Percentiles rank a stretch among this genome's conserved stretches.
Evolutionary conservation across 2,888 invertebrate genomes (phyloP).

Genomic region (Pollenia griseotomentosa): DNA sequence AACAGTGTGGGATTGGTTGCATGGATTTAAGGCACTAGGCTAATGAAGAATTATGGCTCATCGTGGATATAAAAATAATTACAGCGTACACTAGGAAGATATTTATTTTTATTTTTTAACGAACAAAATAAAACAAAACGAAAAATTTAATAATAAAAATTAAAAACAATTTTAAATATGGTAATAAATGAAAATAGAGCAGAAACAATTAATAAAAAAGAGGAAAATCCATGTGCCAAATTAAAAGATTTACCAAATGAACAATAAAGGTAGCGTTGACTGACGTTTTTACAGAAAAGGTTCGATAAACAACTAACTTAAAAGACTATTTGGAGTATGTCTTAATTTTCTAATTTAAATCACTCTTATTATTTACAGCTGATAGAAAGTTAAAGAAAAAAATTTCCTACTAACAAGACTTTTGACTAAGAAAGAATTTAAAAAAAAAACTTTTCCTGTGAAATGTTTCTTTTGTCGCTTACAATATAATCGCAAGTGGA

Average conservation of each 20-base stretch:
- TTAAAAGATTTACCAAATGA: slow-evolving; percentile 15
- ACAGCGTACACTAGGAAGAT: slow-evolving; percentile 29
- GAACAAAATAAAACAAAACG: not conserved
- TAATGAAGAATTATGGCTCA: slow-evolving; percentile 82
- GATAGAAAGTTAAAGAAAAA: no score
- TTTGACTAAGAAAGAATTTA: no score
- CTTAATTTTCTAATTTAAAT: no score
- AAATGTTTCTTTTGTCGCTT: no score
- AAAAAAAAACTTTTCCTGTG: no score
- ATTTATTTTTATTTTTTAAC: not conserved
- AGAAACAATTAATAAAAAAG: not conserved
- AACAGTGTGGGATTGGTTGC: slow-evolving; percentile 55
- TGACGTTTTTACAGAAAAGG: not conserved
- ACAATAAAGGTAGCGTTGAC: not conserved
- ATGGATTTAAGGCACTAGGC: slow-evolving; percentile 80
- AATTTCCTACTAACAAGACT: no score
- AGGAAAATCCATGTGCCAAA: not conserved
- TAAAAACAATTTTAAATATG: slow-evolving; percentile 13
- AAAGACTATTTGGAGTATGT: no score
- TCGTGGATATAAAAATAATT: slow-evolving; percentile 68
- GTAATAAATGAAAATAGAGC: not conserved
- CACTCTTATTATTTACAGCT: no score
- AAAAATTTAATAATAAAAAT: slow-evolving; percentile 22
- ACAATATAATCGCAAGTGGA: no score
- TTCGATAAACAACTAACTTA: not conserved